These are phyloP conservation scores for Acheta domesticus DNA, from an alignment of 2,888 invertebrate genomes.

Conservation along the genomic window DNA sequence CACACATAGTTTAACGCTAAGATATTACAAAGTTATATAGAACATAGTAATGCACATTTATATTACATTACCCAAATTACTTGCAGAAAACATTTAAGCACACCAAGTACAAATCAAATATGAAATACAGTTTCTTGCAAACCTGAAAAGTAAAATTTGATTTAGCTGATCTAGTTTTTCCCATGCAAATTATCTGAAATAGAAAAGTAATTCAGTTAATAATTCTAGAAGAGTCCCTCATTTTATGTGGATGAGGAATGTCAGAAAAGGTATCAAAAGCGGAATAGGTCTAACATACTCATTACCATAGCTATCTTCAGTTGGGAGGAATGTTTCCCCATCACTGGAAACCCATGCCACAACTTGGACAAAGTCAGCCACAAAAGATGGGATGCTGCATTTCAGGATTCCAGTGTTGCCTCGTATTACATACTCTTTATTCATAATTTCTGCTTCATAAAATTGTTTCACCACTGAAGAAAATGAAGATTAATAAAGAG, in stretches of 20 bases:
- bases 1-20: neutral
- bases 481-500: neutral
- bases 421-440: slow-evolving; percentile 66
- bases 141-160: too few species aligned
- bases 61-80: neutral
- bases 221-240: too few species aligned
- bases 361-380: slow-evolving; percentile 68
- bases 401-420: slow-evolving; percentile 70
- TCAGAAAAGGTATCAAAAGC: neutral
- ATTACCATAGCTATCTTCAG: slow-evolving; percentile 36
- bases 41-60: neutral
- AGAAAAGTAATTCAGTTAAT: too few species aligned
- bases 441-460: slow-evolving; percentile 68
- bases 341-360: slow-evolving; percentile 61
- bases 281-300: neutral
- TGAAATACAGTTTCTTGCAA: too few species aligned
- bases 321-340: slow-evolving; percentile 33
- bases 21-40: slow-evolving; percentile 18
- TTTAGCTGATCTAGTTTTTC: too few species aligned
- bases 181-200: too few species aligned
- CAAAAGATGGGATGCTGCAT: slow-evolving; percentile 71
- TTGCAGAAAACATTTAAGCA: too few species aligned
- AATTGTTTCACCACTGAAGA: slow-evolving; percentile 66
- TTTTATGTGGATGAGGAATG: neutral
- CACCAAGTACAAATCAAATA: too few species aligned